Percentiles rank a stretch among this genome's conserved stretches.
Conservation (phyloP, 2,888 invertebrate species). For the Beris morrisii region DNA sequence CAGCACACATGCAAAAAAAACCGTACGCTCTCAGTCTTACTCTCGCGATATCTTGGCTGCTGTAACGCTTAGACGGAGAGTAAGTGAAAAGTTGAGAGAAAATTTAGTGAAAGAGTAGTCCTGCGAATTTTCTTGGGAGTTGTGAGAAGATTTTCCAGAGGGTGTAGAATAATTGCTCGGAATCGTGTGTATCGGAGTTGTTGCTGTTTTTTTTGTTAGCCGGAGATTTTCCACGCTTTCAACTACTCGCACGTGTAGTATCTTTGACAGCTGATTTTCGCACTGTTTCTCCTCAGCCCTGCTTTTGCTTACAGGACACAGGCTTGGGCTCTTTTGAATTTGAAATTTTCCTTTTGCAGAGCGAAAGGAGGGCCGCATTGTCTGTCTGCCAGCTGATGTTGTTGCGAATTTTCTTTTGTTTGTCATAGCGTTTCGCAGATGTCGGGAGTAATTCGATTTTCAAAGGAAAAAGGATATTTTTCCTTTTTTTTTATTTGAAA, state of each 20-base stretch:
- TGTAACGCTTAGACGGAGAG: background rate
- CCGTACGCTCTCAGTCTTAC: too few relatives aligned
- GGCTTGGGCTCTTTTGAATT: slow-evolving; percentile 8
- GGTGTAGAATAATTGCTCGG: slow-evolving; percentile 4
- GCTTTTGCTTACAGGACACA: background rate
- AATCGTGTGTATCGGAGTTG: background rate
- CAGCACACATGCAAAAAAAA: too few relatives aligned
- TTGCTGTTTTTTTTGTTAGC: background rate
- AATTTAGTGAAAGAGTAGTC: background rate
- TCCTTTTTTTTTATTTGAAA: background rate
- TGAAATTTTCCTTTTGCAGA: slow-evolving; percentile 7
- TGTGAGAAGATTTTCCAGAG: slow-evolving; percentile 1
- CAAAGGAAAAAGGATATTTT: background rate
- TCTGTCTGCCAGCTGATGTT: slow-evolving; percentile 22
- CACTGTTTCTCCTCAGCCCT: background rate
- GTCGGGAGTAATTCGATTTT: slow-evolving; percentile 4
- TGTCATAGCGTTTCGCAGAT: background rate
- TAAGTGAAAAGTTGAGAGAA: slow-evolving; percentile 5
- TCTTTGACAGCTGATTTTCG: slow-evolving; percentile 17
- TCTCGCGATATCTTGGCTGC: too few relatives aligned
- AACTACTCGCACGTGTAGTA: slow-evolving; percentile 18
- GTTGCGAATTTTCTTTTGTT: background rate
- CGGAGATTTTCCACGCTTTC: slow-evolving; percentile 17
- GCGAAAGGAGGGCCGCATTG: background rate
- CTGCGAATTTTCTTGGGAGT: slow-evolving; percentile 3